Evolutionary conservation across 2,888 invertebrate species (phyloP), one percentile per base, ranked within the genome.

Genomic region (Apamea sordens): DNA sequence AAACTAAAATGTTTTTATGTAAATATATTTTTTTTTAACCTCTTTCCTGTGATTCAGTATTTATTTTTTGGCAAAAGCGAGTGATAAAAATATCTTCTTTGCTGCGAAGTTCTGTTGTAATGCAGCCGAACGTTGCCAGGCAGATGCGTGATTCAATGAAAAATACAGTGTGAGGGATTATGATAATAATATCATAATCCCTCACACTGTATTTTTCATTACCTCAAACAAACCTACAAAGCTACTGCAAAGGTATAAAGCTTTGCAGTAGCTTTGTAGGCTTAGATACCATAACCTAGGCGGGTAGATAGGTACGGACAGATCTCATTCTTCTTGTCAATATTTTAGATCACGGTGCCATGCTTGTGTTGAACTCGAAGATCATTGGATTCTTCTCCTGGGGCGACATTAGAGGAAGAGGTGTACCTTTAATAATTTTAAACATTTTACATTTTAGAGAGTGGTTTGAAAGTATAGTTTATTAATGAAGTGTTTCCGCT

Each of bases 331-430:
- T 56, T 71, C 18, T 44, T 67, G 47, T 63, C 21, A 7, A 59
- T 63, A 32, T 94, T 93, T 70, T 88, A 95, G 95, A 89, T 84
- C 93, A 94, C 72, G 95, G 95, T 28, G 93, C 94, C 2, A 82
- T 93, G 59, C 68, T 95, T 44, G 80, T 89, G 7, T 79, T 90
- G 41, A 84, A 92, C 41, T 87, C 91, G 0, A 85, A 90, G 65
- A 82, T 92, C 36, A 82, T 93, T 41, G 95, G 95, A 47, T 90
- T 94, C 77, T 93, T 93, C 86, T 91, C 94, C 3, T 95, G 95
- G 95, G 95, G 95, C 1, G 95, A 95, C 71, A 89, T 88, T 72
- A 80, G 79, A 59, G 90, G 91, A 72, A 90, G 82, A 74, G 88
- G 87, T 13, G 85, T 92, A 1, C 94, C 95, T 1, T 91, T 93